Evolutionary conservation across 1,140 invertebrate species (phyloP).

Genomic region (Octopus sinensis): DNA sequence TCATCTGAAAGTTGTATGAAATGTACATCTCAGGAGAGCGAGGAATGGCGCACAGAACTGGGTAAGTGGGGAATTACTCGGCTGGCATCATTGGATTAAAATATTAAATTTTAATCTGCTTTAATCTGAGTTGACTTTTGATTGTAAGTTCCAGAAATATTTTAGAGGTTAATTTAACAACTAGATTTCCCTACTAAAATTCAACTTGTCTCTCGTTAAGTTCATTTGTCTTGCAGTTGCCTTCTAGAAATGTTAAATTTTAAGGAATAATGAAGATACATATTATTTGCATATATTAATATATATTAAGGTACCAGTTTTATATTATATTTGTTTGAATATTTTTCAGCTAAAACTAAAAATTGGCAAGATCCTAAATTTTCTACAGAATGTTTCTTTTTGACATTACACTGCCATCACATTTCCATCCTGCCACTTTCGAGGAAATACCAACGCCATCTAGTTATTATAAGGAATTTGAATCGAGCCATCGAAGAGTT

Average conservation of each 20-base stretch:
- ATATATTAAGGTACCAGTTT: too few relatives aligned
- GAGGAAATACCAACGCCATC: conserved; percentile 79
- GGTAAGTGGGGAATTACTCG: conserved; percentile 59
- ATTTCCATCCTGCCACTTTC: conserved; percentile 82
- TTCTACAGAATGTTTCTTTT: conserved; percentile 93
- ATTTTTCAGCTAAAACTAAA: conserved; percentile 28
- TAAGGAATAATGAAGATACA: too few relatives aligned
- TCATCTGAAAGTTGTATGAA: conserved; percentile 82
- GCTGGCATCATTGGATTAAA: too few relatives aligned
- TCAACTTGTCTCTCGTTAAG: too few relatives aligned
- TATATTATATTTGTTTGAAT: neutral
- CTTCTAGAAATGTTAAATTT: too few relatives aligned
- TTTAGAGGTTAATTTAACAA: too few relatives aligned
- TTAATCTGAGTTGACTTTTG: too few relatives aligned
- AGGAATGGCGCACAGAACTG: conserved; percentile 70
- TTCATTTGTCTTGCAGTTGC: too few relatives aligned
- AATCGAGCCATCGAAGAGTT: conserved; percentile 87
- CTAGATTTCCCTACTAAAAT: too few relatives aligned
- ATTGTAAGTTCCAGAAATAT: too few relatives aligned
- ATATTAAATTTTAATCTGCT: too few relatives aligned
- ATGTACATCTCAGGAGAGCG: conserved; percentile 74
- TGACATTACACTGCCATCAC: conserved; percentile 90
- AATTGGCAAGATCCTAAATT: conserved; percentile 79
- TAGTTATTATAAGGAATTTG: conserved; percentile 80
- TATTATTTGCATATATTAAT: too few relatives aligned